Base-by-base conservation (phyloP, 2,888 invertebrate genomes). In the Allophyes oxyacanthae region DNA sequence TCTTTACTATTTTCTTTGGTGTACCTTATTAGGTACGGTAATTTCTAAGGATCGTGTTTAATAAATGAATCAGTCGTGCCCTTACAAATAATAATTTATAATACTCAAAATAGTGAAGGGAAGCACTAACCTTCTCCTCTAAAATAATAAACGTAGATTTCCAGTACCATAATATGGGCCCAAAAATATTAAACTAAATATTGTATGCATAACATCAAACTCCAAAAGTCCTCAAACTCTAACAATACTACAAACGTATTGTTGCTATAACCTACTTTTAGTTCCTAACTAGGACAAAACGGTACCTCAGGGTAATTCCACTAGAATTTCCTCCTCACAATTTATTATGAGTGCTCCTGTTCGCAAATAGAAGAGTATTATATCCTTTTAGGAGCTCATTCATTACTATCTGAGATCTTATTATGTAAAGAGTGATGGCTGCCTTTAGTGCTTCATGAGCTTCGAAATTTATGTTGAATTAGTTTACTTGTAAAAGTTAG, bases 351-450 rank as follows among this genome's bases (percentile, higher is more conserved):
- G 38, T 36, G 43, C 14, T 43, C 42, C 30, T 36, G 33, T 62
- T 26, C 10, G 49, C 44, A 70, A 64, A 70, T 52, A 64, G 49
- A 28, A 33, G 37, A 57, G 44, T 14, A 41, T 69, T 57, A 63
- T 32, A 46, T 57, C 41, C 49, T 52, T 42, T 64, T 64, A 51
- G 57, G 51, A 9, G 32, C 32, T 49, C 38, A 49, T 70, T 70
- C 11, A 64, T 57, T 57, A 40, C 49, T 40, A 46, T 32, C 9
- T 25, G n/a, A 37, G 34, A 49, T 49, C 52, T 52, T 64, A 38
- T 33, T 64, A 64, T 49, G 38, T 64, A 45, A 49, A 20, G 51
- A 25, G 32, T 55, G 43, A 40, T 52, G 48, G 40, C 25, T 28
- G 9, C 30, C 46, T 9, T 43, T 13, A 50, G 26, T 43, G n/a